Conservation (phyloP, 2,113 vertebrate genomes). For the Muntiacus reevesi region DNA sequence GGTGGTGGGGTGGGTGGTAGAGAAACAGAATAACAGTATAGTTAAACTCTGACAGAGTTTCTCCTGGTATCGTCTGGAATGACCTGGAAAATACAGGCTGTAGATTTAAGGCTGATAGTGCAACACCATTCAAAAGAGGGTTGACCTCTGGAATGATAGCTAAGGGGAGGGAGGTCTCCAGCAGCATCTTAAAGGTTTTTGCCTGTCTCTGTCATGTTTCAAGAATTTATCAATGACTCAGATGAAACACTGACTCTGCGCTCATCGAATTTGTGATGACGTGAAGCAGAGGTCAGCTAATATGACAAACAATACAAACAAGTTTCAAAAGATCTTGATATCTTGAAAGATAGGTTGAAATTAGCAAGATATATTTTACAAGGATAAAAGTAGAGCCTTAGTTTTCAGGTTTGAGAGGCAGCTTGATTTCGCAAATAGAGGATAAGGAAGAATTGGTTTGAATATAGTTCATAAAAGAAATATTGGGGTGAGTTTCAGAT, state of each 20-base stretch:
- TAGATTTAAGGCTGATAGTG: not conserved
- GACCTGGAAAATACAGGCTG: not conserved
- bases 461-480: not conserved
- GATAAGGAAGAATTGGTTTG: not conserved
- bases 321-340: constrained; percentile 6
- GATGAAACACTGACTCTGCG: not conserved
- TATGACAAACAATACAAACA: constrained; percentile 23
- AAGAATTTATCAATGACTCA: constrained; percentile 3
- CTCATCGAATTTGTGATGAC: constrained; percentile 32
- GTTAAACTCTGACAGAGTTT: not conserved
- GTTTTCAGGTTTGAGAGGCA: constrained; percentile 7
- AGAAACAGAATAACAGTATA: not conserved
- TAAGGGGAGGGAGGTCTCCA: not conserved
- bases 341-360: not conserved
- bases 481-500: not conserved
- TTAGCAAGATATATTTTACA: not conserved
- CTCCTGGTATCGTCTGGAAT: not conserved
- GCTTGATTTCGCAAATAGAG: not conserved
- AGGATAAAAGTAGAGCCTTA: not conserved
- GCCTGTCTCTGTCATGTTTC: not conserved
- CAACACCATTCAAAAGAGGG: not conserved
- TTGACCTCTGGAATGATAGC: not conserved
- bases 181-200: not conserved
- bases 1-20: not conserved
- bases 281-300: constrained; percentile 7